phyloP scores from a whole-genome alignment of 2,113 vertebrate species.

The Heptranchias perlo region DNA sequence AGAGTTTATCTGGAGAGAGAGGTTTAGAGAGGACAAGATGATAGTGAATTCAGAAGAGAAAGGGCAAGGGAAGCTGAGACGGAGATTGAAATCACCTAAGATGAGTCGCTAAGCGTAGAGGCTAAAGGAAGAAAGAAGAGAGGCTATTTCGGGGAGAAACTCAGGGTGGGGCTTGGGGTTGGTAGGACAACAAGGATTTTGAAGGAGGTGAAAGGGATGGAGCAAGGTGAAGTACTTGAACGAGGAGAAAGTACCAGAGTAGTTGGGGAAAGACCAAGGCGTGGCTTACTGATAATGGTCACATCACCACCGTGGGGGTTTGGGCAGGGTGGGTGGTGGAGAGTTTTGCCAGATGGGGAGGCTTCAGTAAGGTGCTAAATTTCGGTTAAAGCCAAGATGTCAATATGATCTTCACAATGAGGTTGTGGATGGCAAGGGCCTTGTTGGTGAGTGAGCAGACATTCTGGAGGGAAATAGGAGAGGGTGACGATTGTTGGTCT shows the following conservation, averaged over 20 bases:
- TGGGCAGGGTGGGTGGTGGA: neutral
- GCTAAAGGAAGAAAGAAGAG: too few relatives aligned
- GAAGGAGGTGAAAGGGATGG: neutral
- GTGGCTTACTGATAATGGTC: neutral
- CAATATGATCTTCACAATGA: neutral
- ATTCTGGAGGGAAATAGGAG: neutral
- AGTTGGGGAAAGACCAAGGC: too few relatives aligned
- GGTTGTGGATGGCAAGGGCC: neutral
- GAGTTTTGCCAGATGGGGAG: neutral
- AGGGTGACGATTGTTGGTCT: neutral
- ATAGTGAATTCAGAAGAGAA: neutral
- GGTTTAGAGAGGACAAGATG: neutral
- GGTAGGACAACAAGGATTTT: too few relatives aligned
- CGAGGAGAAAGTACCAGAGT: too few relatives aligned
- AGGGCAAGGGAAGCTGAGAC: neutral
- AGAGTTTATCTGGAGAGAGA: neutral
- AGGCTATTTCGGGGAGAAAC: too few relatives aligned
- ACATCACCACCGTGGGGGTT: neutral
- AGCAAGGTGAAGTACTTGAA: too few relatives aligned
- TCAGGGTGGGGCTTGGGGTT: too few relatives aligned
- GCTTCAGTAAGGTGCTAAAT: neutral
- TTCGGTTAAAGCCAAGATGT: neutral
- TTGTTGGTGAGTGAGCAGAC: neutral
- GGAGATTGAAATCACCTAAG: neutral
- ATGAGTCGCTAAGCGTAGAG: neutral